Evolutionary conservation across 2,888 invertebrate species (phyloP), one percentile per base, ranked within the genome.

Genomic region (Bombyx huttoni): DNA sequence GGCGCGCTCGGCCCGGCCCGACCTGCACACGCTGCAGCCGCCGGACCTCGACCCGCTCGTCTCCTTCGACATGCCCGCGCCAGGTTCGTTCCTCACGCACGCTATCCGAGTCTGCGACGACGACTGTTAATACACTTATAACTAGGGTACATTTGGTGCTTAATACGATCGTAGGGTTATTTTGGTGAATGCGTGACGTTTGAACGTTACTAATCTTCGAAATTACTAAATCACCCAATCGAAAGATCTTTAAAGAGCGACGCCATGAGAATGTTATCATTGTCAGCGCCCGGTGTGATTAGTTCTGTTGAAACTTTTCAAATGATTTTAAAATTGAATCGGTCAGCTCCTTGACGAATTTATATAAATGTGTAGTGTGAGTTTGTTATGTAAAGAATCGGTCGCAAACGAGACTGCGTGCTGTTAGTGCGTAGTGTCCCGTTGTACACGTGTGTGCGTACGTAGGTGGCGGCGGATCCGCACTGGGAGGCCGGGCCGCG

Each of bases 1-100:
- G 61, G 96, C 95, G 52, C 91, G 97, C 69, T 94, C 94, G 45
- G 88, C 89, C 61, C 89, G 73, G 63, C 88, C 80, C 71, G 86
- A 80, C 64, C 68, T 82, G 64, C 87, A 82, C 64, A 67, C 89
- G 91, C 61, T 83, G 65, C 90, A 91, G 71, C 74, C 78, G 53
- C 90, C 91, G 53, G 94, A 94, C 71, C 90, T 94, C 68, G 94
- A 94, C 72, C 90, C 92, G 52, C 89, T 94, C 63, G 89, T 94
- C 74, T 90, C 86, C 67, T 93, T 91, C 74, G 93, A 94, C 68
- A 92, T 93, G 90, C 80, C 92, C 62, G 80, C 91, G 73, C 91
- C 92, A 86, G 90, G 88, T 84, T 52, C 64, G 80, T 71, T 59
- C 35, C 10, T 40, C 46, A 35, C 10, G 12, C 49, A 46, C 24